Evolutionary conservation across 2,888 invertebrate species (phyloP), one percentile per base, ranked within the genome.

Genomic region (Apamea sordens): DNA sequence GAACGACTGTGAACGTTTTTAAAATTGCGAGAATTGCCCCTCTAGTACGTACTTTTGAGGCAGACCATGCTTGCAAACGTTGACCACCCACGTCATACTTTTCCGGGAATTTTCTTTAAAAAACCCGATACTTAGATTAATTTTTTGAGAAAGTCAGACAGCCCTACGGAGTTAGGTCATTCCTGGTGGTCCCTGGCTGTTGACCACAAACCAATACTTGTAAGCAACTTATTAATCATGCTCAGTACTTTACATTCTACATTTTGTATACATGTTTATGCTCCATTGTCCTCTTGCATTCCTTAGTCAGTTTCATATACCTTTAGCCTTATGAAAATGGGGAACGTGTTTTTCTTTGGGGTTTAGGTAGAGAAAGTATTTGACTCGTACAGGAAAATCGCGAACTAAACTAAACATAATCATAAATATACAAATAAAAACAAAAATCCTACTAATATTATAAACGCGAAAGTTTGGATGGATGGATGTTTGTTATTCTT

Each of bases 161-260:
- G 56, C 88, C 88, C 88, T 88, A 79, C 21, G 0, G 0, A 44
- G 56, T 4, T 65, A 67, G 79, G 82, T 77, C 77, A 72, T 74
- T 80, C 77, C 86, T 81, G 88, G 88, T 88, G 89, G 89, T 89
- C 88, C 28, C 7, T 36, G 61, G 21, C 44, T 64, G 61, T 32
- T 72, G 80, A 86, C 89, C 89, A 77, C 89, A 84, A 73, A 63
- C 71, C 86, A 83, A 80, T 80, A 78, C 79, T 78, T 36, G 82
- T 77, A 82, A 85, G 81, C 77, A 76, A 78, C 77, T 78, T 89
- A 86, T 88, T 89, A 85, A 88, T 89, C 89, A 86, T 81, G 28
- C 59, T 64, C 67, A 44, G 83, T 76, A 86, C 80, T 81, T 83
- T 77, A 82, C 82, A 71, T 72, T 74, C 32, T 77, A 76, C 86